Evolutionary conservation across 2,888 invertebrate genomes (phyloP), one percentile per base, ranked within the genome.

Genomic region (Hetaerina titia): DNA sequence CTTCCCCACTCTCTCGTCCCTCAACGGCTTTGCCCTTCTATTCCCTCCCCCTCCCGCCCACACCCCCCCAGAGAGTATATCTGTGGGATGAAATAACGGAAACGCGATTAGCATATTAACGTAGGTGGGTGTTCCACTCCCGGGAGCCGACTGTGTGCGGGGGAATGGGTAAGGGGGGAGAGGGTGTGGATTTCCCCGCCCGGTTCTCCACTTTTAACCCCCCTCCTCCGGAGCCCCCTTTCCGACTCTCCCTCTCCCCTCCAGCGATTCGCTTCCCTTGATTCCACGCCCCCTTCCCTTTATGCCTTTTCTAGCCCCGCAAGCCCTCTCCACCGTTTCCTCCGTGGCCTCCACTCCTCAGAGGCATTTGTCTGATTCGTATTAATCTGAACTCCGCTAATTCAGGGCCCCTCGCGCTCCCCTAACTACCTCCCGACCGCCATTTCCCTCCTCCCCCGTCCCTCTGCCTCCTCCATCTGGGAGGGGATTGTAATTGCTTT

Each of bases 31-130:
- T 31, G 25, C 7, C 25, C 19, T 69, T 31, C 81, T 81, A 5
- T 13, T n/a, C 81, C 31, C 31, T 31, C 11, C 81, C 31, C 81
- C 13, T n/a, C n/a, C 69, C 69, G 15, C 69, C 19, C 69, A n/a
- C 13, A 19, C 25, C 63, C 22, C 69, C 74, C 64, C 58, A 22
- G 69, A 69, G 74, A 74, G 92, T 57, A 13, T 81, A 92, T 90
- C 90, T 69, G 90, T 45, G 92, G 92, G 92, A 60, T 92, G 92
- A 74, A 92, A 92, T 92, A 92, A 92, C 92, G 92, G 92, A 92
- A 90, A 92, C 92, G 69, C 92, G 92, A 92, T 92, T 92, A 92
- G 92, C 92, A 92, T 92, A 92, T 92, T 92, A 92, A 92, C 92
- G 92, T 92, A 69, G 92, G 92, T 92, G 92, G 92, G 92, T 74